Conservation (phyloP, 2,113 vertebrate species). For the Grantiella picta region DNA sequence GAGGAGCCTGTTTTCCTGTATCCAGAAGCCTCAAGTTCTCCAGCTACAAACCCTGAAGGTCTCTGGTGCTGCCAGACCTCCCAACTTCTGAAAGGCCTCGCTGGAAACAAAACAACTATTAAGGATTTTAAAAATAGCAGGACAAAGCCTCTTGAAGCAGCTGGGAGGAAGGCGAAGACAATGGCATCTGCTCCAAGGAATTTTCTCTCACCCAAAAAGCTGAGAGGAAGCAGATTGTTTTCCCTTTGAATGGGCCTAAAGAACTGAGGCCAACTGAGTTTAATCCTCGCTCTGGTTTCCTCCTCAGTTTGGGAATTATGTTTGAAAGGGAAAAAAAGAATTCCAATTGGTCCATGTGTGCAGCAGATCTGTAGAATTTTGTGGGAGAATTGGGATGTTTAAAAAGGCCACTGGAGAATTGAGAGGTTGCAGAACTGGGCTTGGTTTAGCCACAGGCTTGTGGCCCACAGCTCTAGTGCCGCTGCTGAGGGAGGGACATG, state of each 20-base stretch:
- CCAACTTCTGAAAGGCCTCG: neutral
- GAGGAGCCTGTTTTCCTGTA: neutral
- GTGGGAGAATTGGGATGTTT: neutral
- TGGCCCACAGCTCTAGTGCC: neutral
- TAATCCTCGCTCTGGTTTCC: neutral
- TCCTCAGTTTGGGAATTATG: neutral
- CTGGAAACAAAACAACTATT: constrained; percentile 8
- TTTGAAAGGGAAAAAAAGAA: neutral
- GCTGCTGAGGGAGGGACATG: accelerated
- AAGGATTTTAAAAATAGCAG: constrained; percentile 22
- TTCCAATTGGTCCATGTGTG: neutral
- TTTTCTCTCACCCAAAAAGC: constrained; percentile 28
- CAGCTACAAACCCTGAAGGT: constrained; percentile 4
- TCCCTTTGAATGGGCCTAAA: constrained; percentile 1
- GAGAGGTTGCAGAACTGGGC: neutral
- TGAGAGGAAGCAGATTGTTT: constrained; percentile 32
- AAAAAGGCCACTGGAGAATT: neutral
- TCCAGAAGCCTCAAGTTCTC: constrained; percentile 6
- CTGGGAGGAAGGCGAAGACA: constrained; percentile 41
- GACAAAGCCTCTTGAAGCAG: constrained; percentile 27
- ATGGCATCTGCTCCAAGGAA: constrained; percentile 21
- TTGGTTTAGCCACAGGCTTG: neutral
- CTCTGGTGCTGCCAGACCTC: constrained; percentile 8
- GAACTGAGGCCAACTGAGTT: neutral
- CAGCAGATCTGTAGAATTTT: neutral